Evolutionary conservation across 1,140 invertebrate genomes (phyloP), one percentile per base, ranked within the genome.

Genomic region (Megathymus violae): DNA sequence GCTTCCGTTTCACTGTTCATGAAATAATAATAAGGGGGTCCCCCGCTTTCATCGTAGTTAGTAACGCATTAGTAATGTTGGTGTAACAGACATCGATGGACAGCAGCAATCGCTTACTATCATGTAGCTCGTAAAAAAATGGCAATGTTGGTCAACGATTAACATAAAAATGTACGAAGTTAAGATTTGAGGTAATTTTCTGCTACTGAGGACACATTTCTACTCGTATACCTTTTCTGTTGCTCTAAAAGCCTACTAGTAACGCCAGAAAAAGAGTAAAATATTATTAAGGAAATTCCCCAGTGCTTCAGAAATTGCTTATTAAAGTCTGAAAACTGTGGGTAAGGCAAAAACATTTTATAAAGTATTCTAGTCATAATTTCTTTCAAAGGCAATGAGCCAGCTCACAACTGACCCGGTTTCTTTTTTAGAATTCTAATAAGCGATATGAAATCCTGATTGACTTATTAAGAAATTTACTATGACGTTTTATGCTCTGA

Each of bases 351-450:
- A 43, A 43, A 43, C 41, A 17, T 43, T 43, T 43, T 19, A 46
- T 22, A 22, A 10, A 46, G 43, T 9, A 31, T 31, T 31, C 27
- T 31, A 31, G 27, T 31, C 27, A 31, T 31, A 31, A 31, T 46
- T 46, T 46, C 43, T 46, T 46, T 46, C 17, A 31, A 31, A 16
- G 17, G 43, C 43, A 46, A 46, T 31, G 19, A 47, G 44, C 22
- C 44, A 47, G 44, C 22, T 47, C 19, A 47, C 19, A 47, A 11
- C 22, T 47, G 44, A 47, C 44, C 44, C 19, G 44, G 44, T 47
- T 47, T 47, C 44, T 27, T 47, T 47, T 31, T 47, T 14, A 25
- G 22, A 47, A 47, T 47, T 25, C 19, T 47, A 47, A 47, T 25
- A 13, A 27, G 44, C 44, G 19, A 25, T 27, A 31, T 31, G 27